A percentile compares a stretch with the other conserved stretches of the same genome.
phyloP scores from a whole-genome alignment of 2,888 invertebrate species.

The Colostygia pectinataria region DNA sequence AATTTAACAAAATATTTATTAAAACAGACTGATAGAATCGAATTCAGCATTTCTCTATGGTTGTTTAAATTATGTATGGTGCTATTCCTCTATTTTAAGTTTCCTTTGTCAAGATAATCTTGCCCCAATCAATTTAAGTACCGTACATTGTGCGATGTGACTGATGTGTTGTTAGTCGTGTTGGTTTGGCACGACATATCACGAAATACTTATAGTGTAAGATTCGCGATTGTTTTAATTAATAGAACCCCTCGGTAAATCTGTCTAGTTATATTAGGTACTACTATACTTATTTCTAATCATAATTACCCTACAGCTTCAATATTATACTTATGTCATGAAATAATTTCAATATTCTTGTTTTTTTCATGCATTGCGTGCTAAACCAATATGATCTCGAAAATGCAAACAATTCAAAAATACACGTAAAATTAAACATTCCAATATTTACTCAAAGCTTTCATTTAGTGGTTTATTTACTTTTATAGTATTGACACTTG shows the following conservation, averaged over 20 bases:
- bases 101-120: conserved; percentile 8
- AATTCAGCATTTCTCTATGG: conserved; percentile 17
- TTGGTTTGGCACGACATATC: conserved; percentile 1
- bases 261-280: no score
- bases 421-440: not conserved
- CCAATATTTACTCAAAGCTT: not conserved
- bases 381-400: conserved; percentile 1
- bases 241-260: no score
- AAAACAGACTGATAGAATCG: conserved; percentile 1
- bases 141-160: not conserved
- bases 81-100: conserved; percentile 34
- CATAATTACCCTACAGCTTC: no score
- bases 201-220: no score
- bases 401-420: not conserved
- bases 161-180: not conserved
- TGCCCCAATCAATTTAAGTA: conserved; percentile 20
- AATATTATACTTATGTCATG: no score
- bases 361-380: not conserved
- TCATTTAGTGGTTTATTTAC: not conserved
- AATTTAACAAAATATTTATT: not conserved
- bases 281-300: no score
- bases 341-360: not conserved
- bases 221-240: no score
- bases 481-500: no score
- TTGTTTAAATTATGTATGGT: conserved; percentile 25